These are phyloP conservation scores for Steinernema hermaphroditum DNA, from an alignment of 2,888 invertebrate genomes.

Conservation along the genomic window DNA sequence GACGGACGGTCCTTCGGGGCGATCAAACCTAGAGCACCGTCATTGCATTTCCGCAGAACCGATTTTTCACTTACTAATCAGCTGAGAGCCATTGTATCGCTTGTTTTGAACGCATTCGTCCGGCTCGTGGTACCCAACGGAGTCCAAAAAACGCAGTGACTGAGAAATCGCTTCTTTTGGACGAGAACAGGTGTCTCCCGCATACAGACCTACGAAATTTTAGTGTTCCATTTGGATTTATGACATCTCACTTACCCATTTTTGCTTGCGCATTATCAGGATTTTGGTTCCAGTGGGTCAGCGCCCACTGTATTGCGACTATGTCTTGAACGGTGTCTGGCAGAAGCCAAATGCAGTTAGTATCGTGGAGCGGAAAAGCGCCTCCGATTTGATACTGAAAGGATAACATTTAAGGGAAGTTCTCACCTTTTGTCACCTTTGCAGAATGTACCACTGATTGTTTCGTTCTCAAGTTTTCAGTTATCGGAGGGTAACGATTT, in stretches of 20 bases:
- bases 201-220: conserved; percentile 57
- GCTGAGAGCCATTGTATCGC: conserved; percentile 40
- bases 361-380: conserved; percentile 63
- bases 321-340: conserved; percentile 65
- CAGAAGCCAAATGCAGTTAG: conserved; percentile 57
- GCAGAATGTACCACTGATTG: neutral
- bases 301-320: conserved; percentile 66
- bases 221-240: neutral
- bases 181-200: conserved; percentile 64
- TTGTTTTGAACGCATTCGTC: conserved; percentile 52
- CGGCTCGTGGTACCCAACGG: conserved; percentile 63
- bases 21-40: conserved; percentile 48
- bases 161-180: conserved; percentile 62
- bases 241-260: conserved; percentile 44
- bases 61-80: conserved; percentile 44
- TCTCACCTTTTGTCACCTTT: neutral
- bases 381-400: conserved; percentile 64
- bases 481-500: neutral
- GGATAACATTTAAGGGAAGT: neutral
- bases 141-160: conserved; percentile 62
- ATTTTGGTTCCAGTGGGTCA: conserved; percentile 66
- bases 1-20: conserved; percentile 59
- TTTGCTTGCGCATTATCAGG: conserved; percentile 52
- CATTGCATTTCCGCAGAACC: neutral
- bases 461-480: neutral